These are phyloP conservation scores for Hydrozoanthus tunicans DNA, from an alignment of 64 coral and sea anemone genomes.

Conservation along the genomic window DNA sequence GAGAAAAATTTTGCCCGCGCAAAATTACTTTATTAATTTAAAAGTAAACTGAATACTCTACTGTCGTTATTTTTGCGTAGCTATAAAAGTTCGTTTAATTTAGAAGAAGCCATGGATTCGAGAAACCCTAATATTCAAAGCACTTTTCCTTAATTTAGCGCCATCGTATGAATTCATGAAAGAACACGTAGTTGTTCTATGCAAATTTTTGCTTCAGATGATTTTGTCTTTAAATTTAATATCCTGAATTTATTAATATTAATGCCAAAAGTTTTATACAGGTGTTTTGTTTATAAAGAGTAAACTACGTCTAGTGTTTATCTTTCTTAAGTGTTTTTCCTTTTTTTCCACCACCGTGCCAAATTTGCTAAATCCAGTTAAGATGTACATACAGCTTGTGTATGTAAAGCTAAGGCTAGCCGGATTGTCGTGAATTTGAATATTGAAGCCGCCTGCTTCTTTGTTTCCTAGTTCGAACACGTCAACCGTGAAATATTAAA, in stretches of 20 bases:
- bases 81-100: not conserved
- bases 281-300: conserved; percentile 25
- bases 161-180: too few relatives aligned
- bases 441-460: not conserved
- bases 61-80: not conserved
- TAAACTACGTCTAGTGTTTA: not conserved
- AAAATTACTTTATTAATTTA: not conserved
- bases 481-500: too few relatives aligned
- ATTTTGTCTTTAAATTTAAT: not conserved
- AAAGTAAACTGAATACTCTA: not conserved
- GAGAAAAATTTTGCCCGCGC: not conserved
- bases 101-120: not conserved
- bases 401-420: not conserved
- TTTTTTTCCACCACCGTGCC: not conserved
- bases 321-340: not conserved
- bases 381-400: not conserved
- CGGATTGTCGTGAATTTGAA: not conserved
- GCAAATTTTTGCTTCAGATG: not conserved
- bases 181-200: not conserved
- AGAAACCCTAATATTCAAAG: not conserved
- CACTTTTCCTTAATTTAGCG: not conserved
- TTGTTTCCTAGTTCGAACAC: not conserved
- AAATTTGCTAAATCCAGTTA: not conserved
- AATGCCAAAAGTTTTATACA: not conserved
- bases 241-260: conserved; percentile 21